Evolutionary conservation across 30 jellyfish, hydroid and myxozoan genomes (phyloP).

Genomic region (Cassiopea andromeda): DNA sequence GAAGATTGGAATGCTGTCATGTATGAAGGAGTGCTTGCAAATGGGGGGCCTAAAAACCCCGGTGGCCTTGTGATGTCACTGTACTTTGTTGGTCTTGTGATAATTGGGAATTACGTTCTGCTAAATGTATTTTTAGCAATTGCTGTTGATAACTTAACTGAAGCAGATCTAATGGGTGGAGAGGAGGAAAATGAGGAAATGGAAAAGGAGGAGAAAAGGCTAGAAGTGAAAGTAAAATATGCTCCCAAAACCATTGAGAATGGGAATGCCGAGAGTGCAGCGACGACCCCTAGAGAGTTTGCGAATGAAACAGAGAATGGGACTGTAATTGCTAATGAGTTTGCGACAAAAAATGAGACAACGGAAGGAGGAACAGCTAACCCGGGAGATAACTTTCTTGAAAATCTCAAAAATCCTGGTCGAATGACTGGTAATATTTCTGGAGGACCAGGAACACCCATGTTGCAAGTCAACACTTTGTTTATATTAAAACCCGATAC

Average conservation of each 20-base stretch:
- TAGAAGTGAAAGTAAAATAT: conserved; percentile 60
- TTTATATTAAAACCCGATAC: conserved; percentile 56
- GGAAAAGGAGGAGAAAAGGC: conserved; percentile 75
- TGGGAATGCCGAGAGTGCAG: conserved; percentile 8
- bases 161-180: conserved; percentile 78
- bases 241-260: conserved; percentile 57
- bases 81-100: conserved; percentile 76
- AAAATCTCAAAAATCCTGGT: conserved; percentile 80
- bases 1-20: conserved; percentile 92
- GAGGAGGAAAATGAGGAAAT: conserved; percentile 71
- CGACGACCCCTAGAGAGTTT: conserved; percentile 10
- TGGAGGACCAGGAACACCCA: conserved; percentile 63
- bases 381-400: conserved; percentile 86
- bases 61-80: conserved; percentile 72
- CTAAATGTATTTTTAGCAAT: conserved; percentile 90
- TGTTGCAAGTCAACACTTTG: conserved; percentile 72
- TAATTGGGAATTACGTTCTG: conserved; percentile 84
- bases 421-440: conserved; percentile 83
- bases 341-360: conserved; percentile 19
- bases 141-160: conserved; percentile 87
- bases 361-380: conserved; percentile 31
- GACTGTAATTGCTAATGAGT: conserved; percentile 12
- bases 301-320: conserved; percentile 42
- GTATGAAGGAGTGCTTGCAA: conserved; percentile 92
- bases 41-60: conserved; percentile 83